Conservation (phyloP, 1,140 invertebrate species). For the Batillaria attramentaria region DNA sequence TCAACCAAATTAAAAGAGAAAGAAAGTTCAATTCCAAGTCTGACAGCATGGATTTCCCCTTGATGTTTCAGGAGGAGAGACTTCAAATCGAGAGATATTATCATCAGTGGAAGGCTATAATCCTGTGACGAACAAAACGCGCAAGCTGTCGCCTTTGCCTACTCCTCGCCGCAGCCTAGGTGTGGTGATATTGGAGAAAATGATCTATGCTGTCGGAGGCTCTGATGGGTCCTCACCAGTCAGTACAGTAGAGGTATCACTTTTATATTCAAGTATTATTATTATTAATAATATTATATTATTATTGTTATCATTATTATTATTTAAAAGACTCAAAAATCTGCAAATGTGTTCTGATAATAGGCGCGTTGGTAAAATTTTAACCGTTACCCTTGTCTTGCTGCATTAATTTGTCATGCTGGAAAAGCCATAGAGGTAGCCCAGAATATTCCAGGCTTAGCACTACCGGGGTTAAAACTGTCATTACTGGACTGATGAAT, state of each 20-base stretch:
- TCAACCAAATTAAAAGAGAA: no score
- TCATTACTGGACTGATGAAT: no score
- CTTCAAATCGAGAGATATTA: slow-evolving; percentile 33
- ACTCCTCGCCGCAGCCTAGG: slow-evolving; percentile 36
- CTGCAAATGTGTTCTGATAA: no score
- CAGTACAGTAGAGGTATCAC: slow-evolving; percentile 20
- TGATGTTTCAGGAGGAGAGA: slow-evolving; percentile 41
- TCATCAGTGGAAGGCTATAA: slow-evolving; percentile 39
- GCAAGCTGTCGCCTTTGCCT: slow-evolving; percentile 29
- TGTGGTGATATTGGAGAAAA: slow-evolving; percentile 33
- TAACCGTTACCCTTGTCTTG: no score
- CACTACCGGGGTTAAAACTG: no score
- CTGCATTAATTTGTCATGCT: no score
- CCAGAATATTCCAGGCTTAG: no score
- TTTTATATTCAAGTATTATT: not conserved
- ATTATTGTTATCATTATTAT: not conserved
- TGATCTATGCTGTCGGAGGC: slow-evolving; percentile 44
- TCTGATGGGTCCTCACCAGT: slow-evolving; percentile 26
- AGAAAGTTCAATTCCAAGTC: no score
- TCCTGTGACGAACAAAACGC: slow-evolving; percentile 31
- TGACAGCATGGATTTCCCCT: no score
- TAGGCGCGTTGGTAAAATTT: no score
- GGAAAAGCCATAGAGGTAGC: no score
- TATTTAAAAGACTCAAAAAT: not conserved
- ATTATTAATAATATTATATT: not conserved